phyloP scores from a whole-genome alignment of 2,888 invertebrate genomes.

The Tyria jacobaeae region DNA sequence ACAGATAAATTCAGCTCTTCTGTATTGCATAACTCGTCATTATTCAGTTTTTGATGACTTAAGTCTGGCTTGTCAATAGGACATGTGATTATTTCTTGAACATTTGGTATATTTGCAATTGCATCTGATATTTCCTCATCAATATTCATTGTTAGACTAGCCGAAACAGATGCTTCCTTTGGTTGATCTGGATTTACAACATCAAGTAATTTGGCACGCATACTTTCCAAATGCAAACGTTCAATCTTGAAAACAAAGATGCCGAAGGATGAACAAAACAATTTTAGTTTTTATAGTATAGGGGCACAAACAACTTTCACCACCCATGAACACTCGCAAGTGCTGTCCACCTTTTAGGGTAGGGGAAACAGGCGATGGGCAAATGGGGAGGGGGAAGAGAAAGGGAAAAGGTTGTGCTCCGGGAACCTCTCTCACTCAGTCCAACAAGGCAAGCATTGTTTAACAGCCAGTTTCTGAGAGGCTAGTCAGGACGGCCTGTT shows the following conservation, averaged over 20 bases:
- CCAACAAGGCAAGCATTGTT: too few relatives aligned
- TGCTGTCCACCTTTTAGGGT: too few relatives aligned
- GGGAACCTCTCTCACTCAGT: too few relatives aligned
- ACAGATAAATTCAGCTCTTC: slow-evolving; percentile 64
- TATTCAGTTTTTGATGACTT: slow-evolving; percentile 15
- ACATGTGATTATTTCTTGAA: neutral
- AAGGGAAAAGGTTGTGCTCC: too few relatives aligned
- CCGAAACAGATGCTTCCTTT: neutral
- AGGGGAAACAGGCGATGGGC: too few relatives aligned
- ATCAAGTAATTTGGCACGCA: slow-evolving; percentile 43
- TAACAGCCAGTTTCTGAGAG: too few relatives aligned
- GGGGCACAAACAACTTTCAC: too few relatives aligned
- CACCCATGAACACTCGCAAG: too few relatives aligned
- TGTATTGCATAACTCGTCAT: slow-evolving; percentile 58
- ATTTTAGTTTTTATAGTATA: too few relatives aligned
- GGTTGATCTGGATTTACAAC: neutral
- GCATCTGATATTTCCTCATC: slow-evolving; percentile 1
- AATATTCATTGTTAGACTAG: slow-evolving; percentile 10
- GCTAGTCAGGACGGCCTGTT: too few relatives aligned
- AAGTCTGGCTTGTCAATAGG: neutral
- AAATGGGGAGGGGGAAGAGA: too few relatives aligned
- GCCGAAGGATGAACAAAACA: too few relatives aligned
- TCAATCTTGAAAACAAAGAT: slow-evolving; percentile 65
- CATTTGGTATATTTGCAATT: neutral
- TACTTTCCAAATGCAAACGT: slow-evolving; percentile 69